These are phyloP conservation scores for Prinia subflava DNA, from an alignment of 2,113 vertebrate genomes.

Conservation along the genomic window DNA sequence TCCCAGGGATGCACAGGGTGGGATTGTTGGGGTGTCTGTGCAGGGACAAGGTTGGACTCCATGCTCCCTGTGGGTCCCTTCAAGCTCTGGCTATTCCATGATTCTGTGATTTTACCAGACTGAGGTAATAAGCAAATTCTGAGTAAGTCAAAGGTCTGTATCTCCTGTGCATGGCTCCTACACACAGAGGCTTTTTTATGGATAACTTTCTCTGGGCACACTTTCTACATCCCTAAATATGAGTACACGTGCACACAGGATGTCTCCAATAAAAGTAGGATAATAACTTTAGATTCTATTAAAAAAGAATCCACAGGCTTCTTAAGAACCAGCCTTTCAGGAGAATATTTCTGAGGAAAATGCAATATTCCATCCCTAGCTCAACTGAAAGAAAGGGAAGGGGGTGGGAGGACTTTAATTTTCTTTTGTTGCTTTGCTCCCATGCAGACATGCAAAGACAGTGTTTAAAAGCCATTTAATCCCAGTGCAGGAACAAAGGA, in stretches of 20 bases:
- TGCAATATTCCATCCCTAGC: background rate
- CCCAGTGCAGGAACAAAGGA: background rate
- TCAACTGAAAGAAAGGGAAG: background rate
- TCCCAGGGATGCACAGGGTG: background rate
- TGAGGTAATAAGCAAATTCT: background rate
- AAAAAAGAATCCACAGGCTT: background rate
- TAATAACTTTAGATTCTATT: background rate
- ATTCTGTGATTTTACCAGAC: background rate
- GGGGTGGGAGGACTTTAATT: background rate
- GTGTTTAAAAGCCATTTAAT: background rate
- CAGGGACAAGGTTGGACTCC: rapidly evolving
- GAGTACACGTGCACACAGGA: background rate
- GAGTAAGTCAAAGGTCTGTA: background rate
- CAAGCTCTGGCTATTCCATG: background rate
- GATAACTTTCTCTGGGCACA: background rate
- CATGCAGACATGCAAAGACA: background rate
- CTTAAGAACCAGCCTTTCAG: background rate
- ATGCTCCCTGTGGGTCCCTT: background rate
- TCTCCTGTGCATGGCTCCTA: background rate
- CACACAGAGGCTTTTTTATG: background rate
- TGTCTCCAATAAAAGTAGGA: background rate
- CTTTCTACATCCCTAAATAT: background rate
- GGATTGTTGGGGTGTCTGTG: background rate
- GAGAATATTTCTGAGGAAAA: background rate
- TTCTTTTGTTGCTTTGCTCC: background rate